Percentiles rank a stretch among this genome's conserved stretches.
Evolutionary conservation across 2,888 invertebrate species (phyloP).

Genomic region (Sminthurinus aureus): DNA sequence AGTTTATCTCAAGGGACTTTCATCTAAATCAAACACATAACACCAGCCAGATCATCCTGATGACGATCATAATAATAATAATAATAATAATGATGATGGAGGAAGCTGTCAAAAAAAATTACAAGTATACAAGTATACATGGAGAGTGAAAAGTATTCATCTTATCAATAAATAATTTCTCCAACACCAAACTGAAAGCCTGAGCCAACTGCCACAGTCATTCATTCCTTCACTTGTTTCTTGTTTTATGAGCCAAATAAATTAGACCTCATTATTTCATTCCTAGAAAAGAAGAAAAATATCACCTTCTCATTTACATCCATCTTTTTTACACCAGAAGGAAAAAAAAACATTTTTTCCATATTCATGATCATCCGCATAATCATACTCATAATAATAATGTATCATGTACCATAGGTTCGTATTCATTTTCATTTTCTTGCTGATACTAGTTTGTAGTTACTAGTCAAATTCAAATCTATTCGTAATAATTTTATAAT

Average conservation of each 20-base stretch:
- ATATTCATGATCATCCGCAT: neutral
- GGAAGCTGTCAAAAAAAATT: conserved; percentile 45
- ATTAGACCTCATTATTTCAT: conserved; percentile 56
- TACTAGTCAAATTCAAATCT: too few species aligned
- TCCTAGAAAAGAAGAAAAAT: conserved; percentile 1
- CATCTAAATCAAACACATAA: conserved; percentile 34
- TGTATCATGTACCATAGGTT: too few species aligned
- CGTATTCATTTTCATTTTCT: too few species aligned
- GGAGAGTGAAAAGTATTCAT: conserved; percentile 16
- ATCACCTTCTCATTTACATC: neutral
- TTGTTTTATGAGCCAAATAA: conserved; percentile 54
- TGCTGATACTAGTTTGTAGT: too few species aligned
- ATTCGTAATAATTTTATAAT: too few species aligned
- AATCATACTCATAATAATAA: neutral
- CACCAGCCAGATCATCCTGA: neutral
- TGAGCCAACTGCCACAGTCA: conserved; percentile 12
- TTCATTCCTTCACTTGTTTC: conserved; percentile 39
- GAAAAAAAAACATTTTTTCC: neutral
- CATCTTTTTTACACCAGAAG: conserved; percentile 28
- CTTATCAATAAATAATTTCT: conserved; percentile 31
- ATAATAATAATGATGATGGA: conserved; percentile 25
- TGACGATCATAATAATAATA: too few species aligned
- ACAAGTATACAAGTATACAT: too few species aligned
- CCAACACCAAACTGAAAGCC: conserved; percentile 7
- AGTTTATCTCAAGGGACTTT: conserved; percentile 27